phyloP scores from a whole-genome alignment of 2,888 invertebrate species.

The Mimumesa dahlbomi region DNA sequence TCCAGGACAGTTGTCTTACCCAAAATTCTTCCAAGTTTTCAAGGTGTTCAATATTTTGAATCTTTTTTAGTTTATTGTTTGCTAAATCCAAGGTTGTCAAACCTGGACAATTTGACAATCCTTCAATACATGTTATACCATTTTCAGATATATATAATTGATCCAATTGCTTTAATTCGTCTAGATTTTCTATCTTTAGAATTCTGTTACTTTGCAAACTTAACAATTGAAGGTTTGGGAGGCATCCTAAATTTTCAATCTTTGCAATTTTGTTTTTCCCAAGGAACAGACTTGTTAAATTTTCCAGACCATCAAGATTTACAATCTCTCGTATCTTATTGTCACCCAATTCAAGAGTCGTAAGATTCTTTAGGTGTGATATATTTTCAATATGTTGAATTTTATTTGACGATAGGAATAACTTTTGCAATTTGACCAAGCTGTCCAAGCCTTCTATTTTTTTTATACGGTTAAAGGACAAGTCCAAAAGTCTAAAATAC shows the following conservation, averaged over 20 bases:
- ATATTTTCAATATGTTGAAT: slow-evolving; percentile 93
- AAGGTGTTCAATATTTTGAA: slow-evolving; percentile 90
- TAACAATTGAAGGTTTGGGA: slow-evolving; percentile 88
- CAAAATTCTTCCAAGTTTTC: slow-evolving; percentile 94
- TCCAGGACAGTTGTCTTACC: slow-evolving; percentile 82
- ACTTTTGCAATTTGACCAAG: slow-evolving; percentile 88
- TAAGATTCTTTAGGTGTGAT: slow-evolving; percentile 88
- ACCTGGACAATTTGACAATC: slow-evolving; percentile 85
- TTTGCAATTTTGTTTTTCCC: slow-evolving; percentile 97
- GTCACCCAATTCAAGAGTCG: slow-evolving; percentile 95
- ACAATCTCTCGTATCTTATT: slow-evolving; percentile 95
- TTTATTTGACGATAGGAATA: slow-evolving; percentile 95
- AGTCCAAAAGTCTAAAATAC: slow-evolving; percentile 89
- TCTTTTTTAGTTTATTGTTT: slow-evolving; percentile 89
- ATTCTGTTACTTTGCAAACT: slow-evolving; percentile 96
- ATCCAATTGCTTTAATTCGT: slow-evolving; percentile 86
- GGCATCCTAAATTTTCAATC: slow-evolving; percentile 89
- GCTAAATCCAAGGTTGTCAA: slow-evolving; percentile 95
- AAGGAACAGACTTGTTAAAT: slow-evolving; percentile 90
- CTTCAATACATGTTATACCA: slow-evolving; percentile 90
- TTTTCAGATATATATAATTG: slow-evolving; percentile 97
- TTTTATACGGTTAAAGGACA: slow-evolving; percentile 96
- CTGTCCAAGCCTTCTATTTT: slow-evolving; percentile 91
- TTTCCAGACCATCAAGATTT: slow-evolving; percentile 89
- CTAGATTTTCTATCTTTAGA: slow-evolving; percentile 92